phyloP scores from a whole-genome alignment of 2,113 vertebrate species.

The Labeo catla region DNA sequence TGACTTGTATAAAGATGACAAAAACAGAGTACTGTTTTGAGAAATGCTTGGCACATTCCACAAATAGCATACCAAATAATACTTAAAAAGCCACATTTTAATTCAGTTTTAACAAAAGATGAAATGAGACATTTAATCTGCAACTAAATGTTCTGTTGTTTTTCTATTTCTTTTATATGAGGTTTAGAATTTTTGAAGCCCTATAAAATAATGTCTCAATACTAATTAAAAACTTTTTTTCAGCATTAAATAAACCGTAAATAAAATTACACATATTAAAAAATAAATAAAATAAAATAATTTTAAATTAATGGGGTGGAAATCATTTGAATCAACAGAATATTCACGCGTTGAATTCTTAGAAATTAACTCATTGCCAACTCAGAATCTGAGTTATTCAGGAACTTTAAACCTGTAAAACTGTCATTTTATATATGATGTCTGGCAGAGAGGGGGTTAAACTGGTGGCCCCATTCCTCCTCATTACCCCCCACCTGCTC shows the following conservation, averaged over 20 bases:
- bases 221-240: background rate
- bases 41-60: background rate
- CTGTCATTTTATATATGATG: background rate
- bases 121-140: background rate
- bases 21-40: background rate
- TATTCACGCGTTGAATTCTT: background rate
- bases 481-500: slow-evolving; percentile 21
- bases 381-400: background rate
- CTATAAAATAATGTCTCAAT: background rate
- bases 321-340: background rate
- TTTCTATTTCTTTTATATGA: background rate
- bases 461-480: slow-evolving; percentile 18
- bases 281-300: too few species aligned
- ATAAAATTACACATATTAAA: too few species aligned
- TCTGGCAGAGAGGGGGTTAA: slow-evolving; percentile 38
- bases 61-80: background rate
- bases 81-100: background rate
- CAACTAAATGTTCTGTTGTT: background rate
- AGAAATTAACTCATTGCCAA: background rate
- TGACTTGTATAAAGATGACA: background rate
- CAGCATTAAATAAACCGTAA: too few species aligned
- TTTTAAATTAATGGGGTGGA: background rate
- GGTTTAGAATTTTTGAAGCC: too few species aligned
- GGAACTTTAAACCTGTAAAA: background rate
- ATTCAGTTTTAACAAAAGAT: background rate